phyloP scores from a whole-genome alignment of 2,113 vertebrate species.

The Willisornis vidua region DNA sequence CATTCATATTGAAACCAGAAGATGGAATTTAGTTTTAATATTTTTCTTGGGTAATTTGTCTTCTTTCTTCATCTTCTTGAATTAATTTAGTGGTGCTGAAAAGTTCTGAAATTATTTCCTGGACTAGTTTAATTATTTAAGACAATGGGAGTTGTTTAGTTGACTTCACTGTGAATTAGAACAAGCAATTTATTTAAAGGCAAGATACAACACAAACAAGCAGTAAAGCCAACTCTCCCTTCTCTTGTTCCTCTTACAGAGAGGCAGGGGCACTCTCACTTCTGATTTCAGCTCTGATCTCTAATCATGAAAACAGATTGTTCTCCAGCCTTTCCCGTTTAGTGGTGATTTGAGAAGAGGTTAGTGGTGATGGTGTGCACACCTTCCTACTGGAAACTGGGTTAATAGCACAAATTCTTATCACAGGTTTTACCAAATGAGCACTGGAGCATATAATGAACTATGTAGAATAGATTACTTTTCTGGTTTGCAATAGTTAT shows the following conservation, averaged over 20 bases:
- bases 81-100: slow-evolving; percentile 47
- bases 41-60: not conserved
- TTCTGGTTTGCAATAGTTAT: not conserved
- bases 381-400: not conserved
- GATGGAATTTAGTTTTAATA: not conserved
- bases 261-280: not conserved
- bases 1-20: slow-evolving; percentile 19
- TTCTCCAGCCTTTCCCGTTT: not conserved
- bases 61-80: slow-evolving; percentile 16
- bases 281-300: not conserved
- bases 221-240: not conserved
- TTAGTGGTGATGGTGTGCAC: not conserved
- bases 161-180: slow-evolving; percentile 38
- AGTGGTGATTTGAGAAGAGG: not conserved
- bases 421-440: not conserved
- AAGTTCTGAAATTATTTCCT: slow-evolving; percentile 34
- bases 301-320: not conserved
- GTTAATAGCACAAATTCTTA: not conserved
- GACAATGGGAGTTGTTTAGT: slow-evolving; percentile 32
- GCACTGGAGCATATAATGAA: not conserved
- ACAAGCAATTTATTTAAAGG: slow-evolving; percentile 16
- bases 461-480: not conserved
- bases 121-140: slow-evolving; percentile 20
- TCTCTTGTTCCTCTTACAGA: not conserved
- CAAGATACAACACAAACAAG: not conserved